A percentile compares a stretch with the other conserved stretches of the same genome.
phyloP scores from a whole-genome alignment of 2,113 vertebrate genomes.

The Neotoma lepida region DNA sequence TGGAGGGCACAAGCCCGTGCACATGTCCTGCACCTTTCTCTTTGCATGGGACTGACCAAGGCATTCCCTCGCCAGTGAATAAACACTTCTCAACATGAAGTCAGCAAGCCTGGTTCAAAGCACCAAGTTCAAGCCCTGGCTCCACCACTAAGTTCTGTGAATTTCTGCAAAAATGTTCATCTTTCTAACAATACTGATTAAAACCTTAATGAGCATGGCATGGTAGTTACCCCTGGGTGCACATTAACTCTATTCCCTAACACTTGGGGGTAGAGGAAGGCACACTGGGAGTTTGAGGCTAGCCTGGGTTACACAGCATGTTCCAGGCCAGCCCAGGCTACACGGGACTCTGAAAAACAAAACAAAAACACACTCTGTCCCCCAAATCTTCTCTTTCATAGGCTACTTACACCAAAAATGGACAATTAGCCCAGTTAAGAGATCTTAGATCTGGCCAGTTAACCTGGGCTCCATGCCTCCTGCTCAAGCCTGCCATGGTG shows the following conservation, averaged over 20 bases:
- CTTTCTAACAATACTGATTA: background rate
- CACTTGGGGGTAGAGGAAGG: background rate
- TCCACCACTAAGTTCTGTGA: background rate
- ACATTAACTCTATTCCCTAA: background rate
- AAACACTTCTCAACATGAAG: no score
- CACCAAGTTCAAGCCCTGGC: background rate
- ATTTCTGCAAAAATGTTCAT: background rate
- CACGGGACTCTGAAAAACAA: background rate
- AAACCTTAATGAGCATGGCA: accelerated
- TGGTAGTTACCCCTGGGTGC: accelerated
- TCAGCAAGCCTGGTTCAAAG: background rate
- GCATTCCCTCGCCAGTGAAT: background rate
- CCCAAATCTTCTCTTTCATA: background rate
- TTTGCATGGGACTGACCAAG: background rate
- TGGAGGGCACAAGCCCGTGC: background rate
- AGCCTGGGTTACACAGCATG: background rate
- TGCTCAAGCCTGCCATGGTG: background rate
- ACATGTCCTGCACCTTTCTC: background rate
- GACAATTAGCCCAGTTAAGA: background rate
- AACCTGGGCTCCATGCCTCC: background rate
- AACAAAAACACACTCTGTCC: background rate
- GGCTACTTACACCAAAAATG: background rate
- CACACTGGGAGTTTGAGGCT: background rate
- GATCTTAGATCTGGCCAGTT: background rate
- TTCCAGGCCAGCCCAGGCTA: background rate